Evolutionary conservation across 1,140 invertebrate species (phyloP), one percentile per base, ranked within the genome.

Genomic region (Saccostrea echinata): DNA sequence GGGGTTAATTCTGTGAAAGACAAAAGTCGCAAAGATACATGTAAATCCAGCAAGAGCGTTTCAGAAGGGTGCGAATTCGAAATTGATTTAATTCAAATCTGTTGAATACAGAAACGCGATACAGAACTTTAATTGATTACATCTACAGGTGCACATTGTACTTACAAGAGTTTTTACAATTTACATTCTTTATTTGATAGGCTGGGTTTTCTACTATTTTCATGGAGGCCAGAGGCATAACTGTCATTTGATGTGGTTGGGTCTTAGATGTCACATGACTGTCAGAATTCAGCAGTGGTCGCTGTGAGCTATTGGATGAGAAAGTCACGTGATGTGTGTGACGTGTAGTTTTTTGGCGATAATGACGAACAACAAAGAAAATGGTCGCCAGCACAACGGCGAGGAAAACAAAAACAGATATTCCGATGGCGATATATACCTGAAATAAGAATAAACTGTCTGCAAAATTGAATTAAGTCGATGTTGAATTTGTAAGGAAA

Each of bases 191-290:
- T 52, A 12, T 89, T 81, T 85, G 89, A 89, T 95, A 95, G 64
- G 94, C 94, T n/a, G 93, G 94, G 90, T 95, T 95, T 84, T 94
- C 92, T 21, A 94, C 92, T 81, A 95, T 89, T 27, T 92, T 92
- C 24, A 92, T 88, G 0, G 92, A 88, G 21, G 92, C 93, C 8
- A 94, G 89, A 21, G 94, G 94, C 88, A 94, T 93, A 24, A 87
- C 90, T 68, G 94, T 94, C 52, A 90, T 88, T 33, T 84, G 82
- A 11, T 86, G 53, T 0, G 84, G 86, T 3, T 61, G 85, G 33
- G 88, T 85, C 18, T 81, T 82, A 3, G 87, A 76, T 24, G 71
- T 30, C 21, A 82, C 30, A 16, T 55, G 64, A 13, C 81, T 86
- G 18, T 61, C 85, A 0, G 87, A 71, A 24, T 84, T 71, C 4